Conservation (phyloP, 2,113 vertebrate species). For the Hydrochoerus hydrochaeris region DNA sequence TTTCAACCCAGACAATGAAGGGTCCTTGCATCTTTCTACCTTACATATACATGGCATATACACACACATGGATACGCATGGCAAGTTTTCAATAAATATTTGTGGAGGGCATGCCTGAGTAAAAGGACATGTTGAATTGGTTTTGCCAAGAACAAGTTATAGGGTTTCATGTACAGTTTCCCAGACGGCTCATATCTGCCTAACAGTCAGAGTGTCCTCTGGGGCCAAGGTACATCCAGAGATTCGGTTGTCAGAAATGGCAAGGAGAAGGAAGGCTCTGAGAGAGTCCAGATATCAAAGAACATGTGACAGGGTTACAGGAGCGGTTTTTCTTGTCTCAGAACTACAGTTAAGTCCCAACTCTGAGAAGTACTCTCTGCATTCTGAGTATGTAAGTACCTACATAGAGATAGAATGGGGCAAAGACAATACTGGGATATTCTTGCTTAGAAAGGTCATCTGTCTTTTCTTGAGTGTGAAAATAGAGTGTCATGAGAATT, state of each 20-base stretch:
- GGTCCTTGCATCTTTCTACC: background rate
- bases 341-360: background rate
- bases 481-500: background rate
- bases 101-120: background rate
- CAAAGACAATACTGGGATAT: background rate
- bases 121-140: background rate
- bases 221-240: too few species aligned
- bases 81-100: background rate
- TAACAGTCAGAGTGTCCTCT: background rate
- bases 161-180: background rate
- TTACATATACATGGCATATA: fast-evolving
- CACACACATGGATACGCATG: too few species aligned
- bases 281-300: background rate
- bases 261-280: background rate
- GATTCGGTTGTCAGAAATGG: background rate
- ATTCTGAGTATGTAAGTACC: background rate
- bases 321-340: background rate
- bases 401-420: background rate
- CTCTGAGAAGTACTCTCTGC: background rate
- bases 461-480: background rate
- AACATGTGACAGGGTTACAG: background rate
- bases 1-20: background rate
- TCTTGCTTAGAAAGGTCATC: background rate
- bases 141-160: background rate
- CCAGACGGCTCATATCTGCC: background rate